Evolutionary conservation across 1,140 invertebrate species (phyloP), one percentile per base, ranked within the genome.

Genomic region (Cotesia vestalis): DNA sequence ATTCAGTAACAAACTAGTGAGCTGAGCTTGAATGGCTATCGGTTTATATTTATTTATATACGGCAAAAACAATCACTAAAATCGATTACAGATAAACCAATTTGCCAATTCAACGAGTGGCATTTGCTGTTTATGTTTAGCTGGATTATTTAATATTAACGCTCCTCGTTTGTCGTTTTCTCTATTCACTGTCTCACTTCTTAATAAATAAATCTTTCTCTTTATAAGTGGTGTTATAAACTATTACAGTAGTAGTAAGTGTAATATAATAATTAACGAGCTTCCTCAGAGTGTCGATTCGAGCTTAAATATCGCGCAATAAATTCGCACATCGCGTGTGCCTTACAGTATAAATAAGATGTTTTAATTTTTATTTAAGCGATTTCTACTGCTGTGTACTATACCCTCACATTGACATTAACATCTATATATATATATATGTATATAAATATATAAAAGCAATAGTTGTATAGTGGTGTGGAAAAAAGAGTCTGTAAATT

Each of bases 241-340:
- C 40, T 46, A 46, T 46, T 46, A 46, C 27, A 55, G 17, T 55
- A 55, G 12, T 55, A 66, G 64, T 66, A 40, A 46, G 40, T 9
- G 61, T 72, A 69, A 75, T 72, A 72, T 75, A 70, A 67, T 72
- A 62, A 71, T 72, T 72, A 72, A 69, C 61, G 36, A 63, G 61
- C 36, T 55, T 71, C 60, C 51, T 64, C 40, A 52, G 40, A 46
- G 34, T 57, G 51, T 62, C 66, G 46, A 61, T 69, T 68, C 8
- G 70, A 52, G 20, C 69, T 69, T 72, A 69, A 72, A 72, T 72
- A 75, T 75, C 70, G 53, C 40, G 66, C 63, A 57, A 75, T 75
- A 75, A 75, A 75, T 75, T 75, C 57, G 60, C 62, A 69, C 70
- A 67, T 67, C 66, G 66, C 69, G 73, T 64, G 64, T 40, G 61